These are phyloP conservation scores for Scaptomyza cyrtandrae DNA, from an alignment of 2,888 invertebrate species.

Conservation along the genomic window DNA sequence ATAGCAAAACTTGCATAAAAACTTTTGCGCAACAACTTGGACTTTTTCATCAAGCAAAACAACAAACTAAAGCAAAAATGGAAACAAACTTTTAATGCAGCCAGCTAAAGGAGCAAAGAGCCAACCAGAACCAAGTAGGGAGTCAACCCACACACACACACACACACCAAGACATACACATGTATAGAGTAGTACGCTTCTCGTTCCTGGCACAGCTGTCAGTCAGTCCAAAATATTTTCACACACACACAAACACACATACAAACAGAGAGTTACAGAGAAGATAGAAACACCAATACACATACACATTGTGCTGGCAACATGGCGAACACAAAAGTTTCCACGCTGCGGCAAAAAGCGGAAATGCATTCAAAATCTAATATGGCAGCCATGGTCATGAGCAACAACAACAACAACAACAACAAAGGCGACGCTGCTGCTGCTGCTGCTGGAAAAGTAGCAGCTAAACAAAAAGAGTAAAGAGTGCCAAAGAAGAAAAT, in stretches of 20 bases:
- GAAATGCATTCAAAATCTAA: conserved; percentile 82
- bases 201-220: conserved; percentile 72
- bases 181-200: conserved; percentile 15
- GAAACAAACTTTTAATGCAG: conserved; percentile 78
- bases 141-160: conserved; percentile 39
- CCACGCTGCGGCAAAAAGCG: conserved; percentile 79
- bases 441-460: conserved; percentile 58
- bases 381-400: conserved; percentile 81
- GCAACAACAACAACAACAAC: conserved; percentile 52
- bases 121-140: conserved; percentile 56
- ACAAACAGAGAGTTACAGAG: conserved; percentile 19
- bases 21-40: conserved; percentile 80
- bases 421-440: not conserved
- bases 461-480: conserved; percentile 78
- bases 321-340: conserved; percentile 80
- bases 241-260: conserved; percentile 39
- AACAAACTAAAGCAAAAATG: conserved; percentile 67
- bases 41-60: conserved; percentile 80
- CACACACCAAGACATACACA: conserved; percentile 26
- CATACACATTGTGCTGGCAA: conserved; percentile 48
- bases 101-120: conserved; percentile 46
- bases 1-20: conserved; percentile 79
- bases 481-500: conserved; percentile 82
- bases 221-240: conserved; percentile 75
- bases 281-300: conserved; percentile 25